Evolutionary conservation across 2,113 vertebrate species (phyloP).

Genomic region (Gopherus evgoodei): DNA sequence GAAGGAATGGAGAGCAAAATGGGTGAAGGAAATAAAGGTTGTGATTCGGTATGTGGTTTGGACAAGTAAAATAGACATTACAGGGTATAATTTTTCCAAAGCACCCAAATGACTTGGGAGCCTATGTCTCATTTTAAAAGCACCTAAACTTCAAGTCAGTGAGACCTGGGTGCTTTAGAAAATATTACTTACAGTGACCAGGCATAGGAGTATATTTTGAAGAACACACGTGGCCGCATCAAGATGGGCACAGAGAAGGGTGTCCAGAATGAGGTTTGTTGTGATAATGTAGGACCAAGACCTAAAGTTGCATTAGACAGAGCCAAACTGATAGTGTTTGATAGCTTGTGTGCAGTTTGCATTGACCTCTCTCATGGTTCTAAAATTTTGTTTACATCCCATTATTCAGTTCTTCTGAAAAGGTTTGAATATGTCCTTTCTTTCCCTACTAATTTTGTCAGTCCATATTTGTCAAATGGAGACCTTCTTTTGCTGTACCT

Average conservation of each 20-base stretch:
- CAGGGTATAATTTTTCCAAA: background rate
- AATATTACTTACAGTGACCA: background rate
- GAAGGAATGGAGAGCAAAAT: background rate
- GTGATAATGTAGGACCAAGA: background rate
- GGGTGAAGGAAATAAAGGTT: background rate
- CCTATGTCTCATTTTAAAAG: background rate
- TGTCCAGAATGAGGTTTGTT: background rate
- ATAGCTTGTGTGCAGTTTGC: background rate
- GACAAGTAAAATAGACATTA: background rate
- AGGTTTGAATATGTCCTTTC: background rate
- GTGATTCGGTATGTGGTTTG: background rate
- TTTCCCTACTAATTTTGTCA: background rate
- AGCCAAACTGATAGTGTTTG: background rate
- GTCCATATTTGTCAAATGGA: background rate
- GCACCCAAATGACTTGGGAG: background rate
- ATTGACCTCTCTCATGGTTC: background rate
- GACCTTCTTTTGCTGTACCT: background rate
- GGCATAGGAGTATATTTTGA: background rate
- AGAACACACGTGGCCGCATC: background rate
- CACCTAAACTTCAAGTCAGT: background rate
- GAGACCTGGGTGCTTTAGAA: background rate
- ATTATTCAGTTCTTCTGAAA: background rate
- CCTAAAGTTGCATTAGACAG: background rate
- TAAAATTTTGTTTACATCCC: constrained; percentile 9
- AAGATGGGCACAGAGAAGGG: background rate